Evolutionary conservation across 64 coral and sea anemone genomes (phyloP).

Genomic region (Montipora cactus): DNA sequence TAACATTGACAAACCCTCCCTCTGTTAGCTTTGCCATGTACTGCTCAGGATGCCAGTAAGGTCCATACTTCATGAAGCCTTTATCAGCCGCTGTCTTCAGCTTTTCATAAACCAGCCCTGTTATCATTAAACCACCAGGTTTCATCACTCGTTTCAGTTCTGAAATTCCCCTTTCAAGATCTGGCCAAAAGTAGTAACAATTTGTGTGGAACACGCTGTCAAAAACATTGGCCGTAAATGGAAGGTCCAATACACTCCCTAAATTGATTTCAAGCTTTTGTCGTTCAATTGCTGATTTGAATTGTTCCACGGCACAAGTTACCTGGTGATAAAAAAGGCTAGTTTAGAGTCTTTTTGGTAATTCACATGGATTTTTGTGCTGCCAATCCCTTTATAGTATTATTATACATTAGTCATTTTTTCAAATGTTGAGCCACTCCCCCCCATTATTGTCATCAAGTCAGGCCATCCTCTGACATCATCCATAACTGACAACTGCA

Average conservation of each 20-base stretch:
- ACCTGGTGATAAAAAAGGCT: background rate
- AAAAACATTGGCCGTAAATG: background rate
- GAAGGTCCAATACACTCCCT: slow-evolving; percentile 35
- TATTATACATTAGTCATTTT: no score
- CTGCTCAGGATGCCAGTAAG: background rate
- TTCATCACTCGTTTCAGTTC: slow-evolving; percentile 40
- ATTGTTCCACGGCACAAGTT: background rate
- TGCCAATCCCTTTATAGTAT: no score
- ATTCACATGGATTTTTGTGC: no score
- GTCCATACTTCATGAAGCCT: slow-evolving; percentile 38
- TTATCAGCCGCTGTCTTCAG: background rate
- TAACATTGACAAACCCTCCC: slow-evolving; percentile 30
- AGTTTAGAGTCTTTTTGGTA: no score
- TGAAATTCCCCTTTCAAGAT: slow-evolving; percentile 14
- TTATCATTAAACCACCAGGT: slow-evolving; percentile 18
- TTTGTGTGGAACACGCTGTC: slow-evolving; percentile 36
- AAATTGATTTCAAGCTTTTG: slow-evolving; percentile 29
- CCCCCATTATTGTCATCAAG: no score
- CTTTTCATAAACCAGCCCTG: background rate
- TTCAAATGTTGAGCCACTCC: no score
- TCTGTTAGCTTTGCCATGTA: slow-evolving; percentile 15
- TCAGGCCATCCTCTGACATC: no score
- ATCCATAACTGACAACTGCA: no score
- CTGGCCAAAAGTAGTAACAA: slow-evolving; percentile 56
- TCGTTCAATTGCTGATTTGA: background rate